phyloP scores from a whole-genome alignment of 1,140 invertebrate species.

The Calliopsis andreniformis region DNA sequence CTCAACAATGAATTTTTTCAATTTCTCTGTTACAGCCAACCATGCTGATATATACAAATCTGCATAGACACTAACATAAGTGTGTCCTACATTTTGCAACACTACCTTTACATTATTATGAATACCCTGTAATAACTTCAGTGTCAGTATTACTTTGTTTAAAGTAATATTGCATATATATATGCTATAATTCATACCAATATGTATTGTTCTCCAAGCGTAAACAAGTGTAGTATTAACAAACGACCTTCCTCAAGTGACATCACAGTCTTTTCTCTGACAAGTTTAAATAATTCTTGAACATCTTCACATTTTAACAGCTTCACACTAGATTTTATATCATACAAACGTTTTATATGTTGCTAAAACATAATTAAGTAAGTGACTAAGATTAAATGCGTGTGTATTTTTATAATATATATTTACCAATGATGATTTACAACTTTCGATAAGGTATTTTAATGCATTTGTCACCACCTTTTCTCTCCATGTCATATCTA shows the following conservation, averaged over 20 bases:
- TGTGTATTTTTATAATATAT: background rate
- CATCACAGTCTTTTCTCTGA: constrained; percentile 50
- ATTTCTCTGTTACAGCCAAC: constrained; percentile 17
- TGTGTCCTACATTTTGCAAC: constrained; percentile 45
- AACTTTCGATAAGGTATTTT: constrained; percentile 53
- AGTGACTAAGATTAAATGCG: background rate
- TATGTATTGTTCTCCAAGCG: constrained; percentile 57
- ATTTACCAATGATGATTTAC: constrained; percentile 60
- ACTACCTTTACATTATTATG: constrained; percentile 51
- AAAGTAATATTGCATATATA: background rate
- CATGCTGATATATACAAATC: constrained; percentile 55
- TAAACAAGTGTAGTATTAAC: constrained; percentile 59
- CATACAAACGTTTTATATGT: constrained; percentile 60
- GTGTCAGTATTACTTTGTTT: background rate
- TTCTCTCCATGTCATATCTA: constrained; percentile 44
- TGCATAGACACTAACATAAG: constrained; percentile 47
- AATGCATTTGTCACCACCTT: constrained; percentile 57
- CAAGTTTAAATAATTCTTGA: constrained; percentile 53
- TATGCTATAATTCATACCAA: constrained; percentile 51
- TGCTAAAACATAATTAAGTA: constrained; percentile 39
- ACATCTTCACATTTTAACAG: constrained; percentile 55
- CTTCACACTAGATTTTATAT: constrained; percentile 52
- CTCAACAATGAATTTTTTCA: constrained; percentile 55
- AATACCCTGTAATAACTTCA: constrained; percentile 47
- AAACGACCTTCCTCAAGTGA: constrained; percentile 50